These are phyloP conservation scores for Papilio gigon DNA, from an alignment of 2,888 invertebrate genomes.

Conservation along the genomic window DNA sequence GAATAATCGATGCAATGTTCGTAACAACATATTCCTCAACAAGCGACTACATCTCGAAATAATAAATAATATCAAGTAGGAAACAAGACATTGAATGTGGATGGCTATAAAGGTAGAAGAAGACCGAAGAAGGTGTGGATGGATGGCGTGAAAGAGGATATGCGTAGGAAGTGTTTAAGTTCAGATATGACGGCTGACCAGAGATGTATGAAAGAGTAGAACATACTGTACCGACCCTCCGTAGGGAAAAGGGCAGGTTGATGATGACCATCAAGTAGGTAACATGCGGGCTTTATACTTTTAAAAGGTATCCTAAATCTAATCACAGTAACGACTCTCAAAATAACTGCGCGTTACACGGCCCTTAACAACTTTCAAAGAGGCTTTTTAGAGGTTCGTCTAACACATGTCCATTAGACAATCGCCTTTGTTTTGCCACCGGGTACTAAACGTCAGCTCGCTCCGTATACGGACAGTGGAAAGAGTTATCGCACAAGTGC, in stretches of 20 bases:
- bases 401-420: constrained; percentile 36
- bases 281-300: not conserved
- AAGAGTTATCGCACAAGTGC: constrained; percentile 31
- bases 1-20: not conserved
- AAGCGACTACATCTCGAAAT: not conserved
- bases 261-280: too few species aligned
- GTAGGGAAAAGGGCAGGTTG: too few species aligned
- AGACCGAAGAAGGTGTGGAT: too few species aligned
- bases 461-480: constrained; percentile 23
- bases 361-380: constrained; percentile 19
- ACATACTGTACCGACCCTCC: too few species aligned
- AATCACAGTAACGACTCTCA: constrained; percentile 16
- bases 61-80: not conserved
- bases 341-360: constrained; percentile 14
- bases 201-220: too few species aligned
- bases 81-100: too few species aligned
- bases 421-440: constrained; percentile 38
- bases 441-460: constrained; percentile 32
- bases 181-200: too few species aligned
- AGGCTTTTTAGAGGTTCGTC: constrained; percentile 30
- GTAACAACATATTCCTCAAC: not conserved
- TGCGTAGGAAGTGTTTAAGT: too few species aligned
- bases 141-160: too few species aligned
- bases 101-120: too few species aligned
- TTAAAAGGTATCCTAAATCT: constrained; percentile 10